These are phyloP conservation scores for Microdon myrmicae DNA, from an alignment of 2,888 invertebrate genomes.

Conservation along the genomic window DNA sequence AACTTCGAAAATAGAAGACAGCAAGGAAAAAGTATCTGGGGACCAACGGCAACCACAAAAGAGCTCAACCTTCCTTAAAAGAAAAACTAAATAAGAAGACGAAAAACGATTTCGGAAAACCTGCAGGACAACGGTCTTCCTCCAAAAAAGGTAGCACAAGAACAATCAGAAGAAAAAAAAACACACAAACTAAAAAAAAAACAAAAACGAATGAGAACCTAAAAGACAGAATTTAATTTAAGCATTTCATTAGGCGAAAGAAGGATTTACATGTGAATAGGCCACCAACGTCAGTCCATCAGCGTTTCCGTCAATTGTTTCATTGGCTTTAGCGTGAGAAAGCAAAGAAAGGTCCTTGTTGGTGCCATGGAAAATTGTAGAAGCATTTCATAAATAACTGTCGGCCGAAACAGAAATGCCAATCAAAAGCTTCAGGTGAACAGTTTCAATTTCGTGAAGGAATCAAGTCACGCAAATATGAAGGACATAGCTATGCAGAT, in stretches of 20 bases:
- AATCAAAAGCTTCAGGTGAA: conserved; percentile 39
- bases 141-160: conserved; percentile 2
- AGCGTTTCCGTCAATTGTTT: conserved; percentile 20
- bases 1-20: conserved; percentile 22
- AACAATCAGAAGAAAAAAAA: conserved; percentile 9
- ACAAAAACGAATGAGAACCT: conserved; percentile 20
- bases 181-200: conserved; percentile 19
- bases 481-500: no score
- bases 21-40: conserved; percentile 1
- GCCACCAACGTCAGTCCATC: conserved; percentile 1
- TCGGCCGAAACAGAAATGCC: conserved; percentile 38
- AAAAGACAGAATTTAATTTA: conserved; percentile 49
- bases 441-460: no score
- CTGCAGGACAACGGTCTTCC: neutral
- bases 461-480: no score
- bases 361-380: neutral
- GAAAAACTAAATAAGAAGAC: conserved; percentile 12
- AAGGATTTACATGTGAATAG: conserved; percentile 26
- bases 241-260: conserved; percentile 39
- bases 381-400: conserved; percentile 44
- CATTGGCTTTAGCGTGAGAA: conserved; percentile 30
- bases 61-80: conserved; percentile 22
- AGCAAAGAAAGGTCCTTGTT: neutral
- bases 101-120: no score
- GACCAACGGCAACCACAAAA: conserved; percentile 34